Conservation (phyloP, 2,888 invertebrate species). For the Linyphia triangularis region DNA sequence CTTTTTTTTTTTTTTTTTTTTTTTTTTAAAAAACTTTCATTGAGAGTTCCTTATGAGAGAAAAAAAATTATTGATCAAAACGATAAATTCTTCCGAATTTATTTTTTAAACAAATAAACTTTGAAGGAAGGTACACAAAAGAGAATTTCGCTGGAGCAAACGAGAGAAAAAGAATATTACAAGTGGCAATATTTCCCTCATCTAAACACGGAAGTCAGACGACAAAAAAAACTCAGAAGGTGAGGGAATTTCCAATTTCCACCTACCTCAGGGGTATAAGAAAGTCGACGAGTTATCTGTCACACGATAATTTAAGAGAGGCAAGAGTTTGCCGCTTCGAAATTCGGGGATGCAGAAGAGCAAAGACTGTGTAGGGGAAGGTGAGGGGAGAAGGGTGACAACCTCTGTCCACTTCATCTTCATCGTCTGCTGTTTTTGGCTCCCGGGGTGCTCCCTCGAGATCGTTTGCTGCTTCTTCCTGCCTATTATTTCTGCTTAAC, state of each 20-base stretch:
- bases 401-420: slow-evolving; percentile 65
- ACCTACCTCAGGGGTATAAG: background rate
- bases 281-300: slow-evolving; percentile 51
- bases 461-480: slow-evolving; percentile 15
- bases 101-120: too few relatives aligned
- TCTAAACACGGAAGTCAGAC: too few relatives aligned
- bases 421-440: slow-evolving; percentile 57
- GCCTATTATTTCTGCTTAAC: slow-evolving; percentile 44
- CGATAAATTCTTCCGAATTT: too few relatives aligned
- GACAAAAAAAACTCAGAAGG: too few relatives aligned
- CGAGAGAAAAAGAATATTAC: too few relatives aligned
- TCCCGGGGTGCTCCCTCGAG: slow-evolving; percentile 26
- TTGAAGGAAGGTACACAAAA: too few relatives aligned
- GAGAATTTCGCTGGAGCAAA: too few relatives aligned
- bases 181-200: too few relatives aligned
- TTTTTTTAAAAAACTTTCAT: background rate
- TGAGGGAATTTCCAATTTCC: background rate
- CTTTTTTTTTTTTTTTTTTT: background rate
- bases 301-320: slow-evolving; percentile 55
- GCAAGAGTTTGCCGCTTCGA: background rate
- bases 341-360: background rate
- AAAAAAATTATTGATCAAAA: too few relatives aligned
- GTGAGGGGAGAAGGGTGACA: background rate
- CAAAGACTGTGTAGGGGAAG: background rate
- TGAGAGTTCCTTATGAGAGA: too few relatives aligned